Evolutionary conservation across 2,888 invertebrate genomes (phyloP), one percentile per base, ranked within the genome.

Genomic region (Drosophila colorata): DNA sequence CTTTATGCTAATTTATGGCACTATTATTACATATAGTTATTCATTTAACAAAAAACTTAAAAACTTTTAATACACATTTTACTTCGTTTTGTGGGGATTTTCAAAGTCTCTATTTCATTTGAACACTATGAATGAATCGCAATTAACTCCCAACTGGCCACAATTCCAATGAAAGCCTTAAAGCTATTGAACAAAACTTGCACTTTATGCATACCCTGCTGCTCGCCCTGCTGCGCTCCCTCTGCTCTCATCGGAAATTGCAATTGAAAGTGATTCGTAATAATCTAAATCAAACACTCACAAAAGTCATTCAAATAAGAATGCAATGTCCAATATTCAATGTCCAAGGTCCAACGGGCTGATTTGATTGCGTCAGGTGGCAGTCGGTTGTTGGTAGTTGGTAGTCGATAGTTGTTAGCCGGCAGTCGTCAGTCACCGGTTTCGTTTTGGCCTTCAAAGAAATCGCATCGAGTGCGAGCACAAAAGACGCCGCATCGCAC

Each of bases 231-330:
- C n/a, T n/a, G 8, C 8, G 18, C 20, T 31, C 9, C 35, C 28
- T 8, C 33, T 14, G 16, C 16, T 13, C 14, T n/a, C 37, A 23
- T 25, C 8, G 53, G 38, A 52, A 66, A 55, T 48, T 73, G 60
- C 25, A 69, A 77, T 55, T 67, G 73, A 61, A 53, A 75, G 65
- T 61, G 57, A 73, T 46, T 75, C 48, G 53, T 68, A 73, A 86
- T 70, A 84, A 80, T 83, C 71, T 58, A 84, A 88, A 69, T 83
- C 88, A 83, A 86, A 86, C 87, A 84, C 83, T 83, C 69, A 14
- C 56, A 55, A 71, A 66, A 69, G 52, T 60, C 71, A 78, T 73
- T 81, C 53, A 53, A 53, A 52, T 48, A 35, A 33, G 33, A 53
- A 28, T 20, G 48, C 48, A 13, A 33, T 33, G 49, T 40, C 33